Base-by-base conservation (phyloP, 2,888 invertebrate species). In the Neoitamus cyanurus region DNA sequence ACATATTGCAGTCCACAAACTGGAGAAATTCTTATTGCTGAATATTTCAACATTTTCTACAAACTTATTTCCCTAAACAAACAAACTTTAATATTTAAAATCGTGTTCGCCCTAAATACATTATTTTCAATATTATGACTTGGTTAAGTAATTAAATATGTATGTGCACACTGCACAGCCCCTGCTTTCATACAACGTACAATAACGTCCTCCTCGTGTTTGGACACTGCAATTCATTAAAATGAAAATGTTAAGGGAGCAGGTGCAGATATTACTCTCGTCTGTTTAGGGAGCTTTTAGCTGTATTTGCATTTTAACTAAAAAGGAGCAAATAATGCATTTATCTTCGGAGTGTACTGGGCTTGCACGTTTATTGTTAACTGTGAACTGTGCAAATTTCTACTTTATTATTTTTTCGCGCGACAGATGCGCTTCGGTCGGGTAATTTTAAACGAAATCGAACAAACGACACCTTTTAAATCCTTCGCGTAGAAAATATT, bases 401-500 rank as follows among this genome's bases (percentile, higher is more conserved):
- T 25, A 58, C 20, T 58, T 58, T 58, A 58, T 58, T n/a, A 58
- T 58, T 20, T 58, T 58, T 58, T 20, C n/a, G 3, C 9, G 15
- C 25, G 1, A 3, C 58, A 58, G 20, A 25, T 25, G 15, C 25
- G 11, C 7, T 7, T 58, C 20, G 58, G 58, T 9, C 3, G 9
- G 58, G 58, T 20, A 25, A 58, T 15, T 20, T 58, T 58, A 15
- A 7, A 58, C 15, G 9, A 58, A 58, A 58, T 58, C 58, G 58
- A 58, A 58, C 15, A 58, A 58, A 58, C 20, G 25, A 9, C 58
- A 25, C 58, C 58, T 75, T 75, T 25, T n/a, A 42, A 75, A 37
- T 46, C 42, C n/a, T 75, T 75, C 75, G 13, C 13, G 75, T 28
- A 25, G 75, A 75, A 75, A 75, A 75, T 28, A 37, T 75, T 37